phyloP scores from a whole-genome alignment of 1,140 invertebrate genomes.

The Hermatobates lingyangjiaoensis region DNA sequence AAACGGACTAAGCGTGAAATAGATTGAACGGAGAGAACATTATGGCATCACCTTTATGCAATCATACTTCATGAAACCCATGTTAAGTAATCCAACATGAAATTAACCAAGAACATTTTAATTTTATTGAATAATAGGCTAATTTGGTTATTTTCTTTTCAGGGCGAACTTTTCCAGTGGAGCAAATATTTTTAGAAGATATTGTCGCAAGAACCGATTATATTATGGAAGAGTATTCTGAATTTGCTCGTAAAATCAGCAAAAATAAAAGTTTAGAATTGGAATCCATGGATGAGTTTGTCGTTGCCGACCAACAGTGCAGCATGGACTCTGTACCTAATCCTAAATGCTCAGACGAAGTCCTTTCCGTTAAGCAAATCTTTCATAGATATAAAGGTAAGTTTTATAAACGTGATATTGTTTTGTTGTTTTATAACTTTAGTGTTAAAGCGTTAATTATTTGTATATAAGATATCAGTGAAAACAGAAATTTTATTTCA shows the following conservation, averaged over 20 bases:
- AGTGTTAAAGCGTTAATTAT: too few relatives aligned
- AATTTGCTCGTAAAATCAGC: constrained; percentile 38
- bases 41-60: too few relatives aligned
- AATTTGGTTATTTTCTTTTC: constrained; percentile 14
- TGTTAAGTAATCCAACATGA: too few relatives aligned
- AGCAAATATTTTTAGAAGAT: constrained; percentile 60
- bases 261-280: constrained; percentile 28
- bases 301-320: constrained; percentile 35
- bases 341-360: constrained; percentile 42
- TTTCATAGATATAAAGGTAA: constrained; percentile 34
- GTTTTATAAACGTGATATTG: too few relatives aligned
- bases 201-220: constrained; percentile 46
- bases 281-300: constrained; percentile 33
- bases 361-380: constrained; percentile 40
- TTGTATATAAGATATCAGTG: too few relatives aligned
- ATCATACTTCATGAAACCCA: too few relatives aligned
- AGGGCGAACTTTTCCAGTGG: constrained; percentile 54
- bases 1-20: too few relatives aligned
- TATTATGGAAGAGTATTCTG: constrained; percentile 48
- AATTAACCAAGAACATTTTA: too few relatives aligned
- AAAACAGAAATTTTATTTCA: too few relatives aligned
- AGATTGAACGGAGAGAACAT: too few relatives aligned
- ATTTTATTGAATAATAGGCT: neutral
- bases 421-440: too few relatives aligned
- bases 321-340: constrained; percentile 30